These are phyloP conservation scores for Catharus fuscescens DNA, from an alignment of 2,113 vertebrate genomes.

Conservation along the genomic window DNA sequence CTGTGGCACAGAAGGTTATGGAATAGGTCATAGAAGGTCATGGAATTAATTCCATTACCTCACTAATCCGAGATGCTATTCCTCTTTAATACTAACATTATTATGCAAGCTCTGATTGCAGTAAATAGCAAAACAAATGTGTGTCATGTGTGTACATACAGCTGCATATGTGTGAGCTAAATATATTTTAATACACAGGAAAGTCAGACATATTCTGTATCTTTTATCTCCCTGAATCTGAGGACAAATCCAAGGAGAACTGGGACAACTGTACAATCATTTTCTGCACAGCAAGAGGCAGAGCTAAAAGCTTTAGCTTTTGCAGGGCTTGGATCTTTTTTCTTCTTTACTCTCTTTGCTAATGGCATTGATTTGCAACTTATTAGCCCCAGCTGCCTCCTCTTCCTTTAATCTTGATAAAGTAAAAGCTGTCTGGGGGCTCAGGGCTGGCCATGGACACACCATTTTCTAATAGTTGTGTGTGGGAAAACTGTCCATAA, in stretches of 20 bases:
- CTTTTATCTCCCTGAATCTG: neutral
- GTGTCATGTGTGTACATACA: neutral
- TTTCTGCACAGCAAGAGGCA: neutral
- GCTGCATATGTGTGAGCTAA: neutral
- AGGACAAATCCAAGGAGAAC: neutral
- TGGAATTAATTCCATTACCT: neutral
- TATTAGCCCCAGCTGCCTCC: slow-evolving; percentile 19
- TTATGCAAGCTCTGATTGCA: neutral
- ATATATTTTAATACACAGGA: neutral
- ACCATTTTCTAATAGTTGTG: slow-evolving; percentile 5
- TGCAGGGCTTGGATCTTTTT: neutral
- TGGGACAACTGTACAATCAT: neutral
- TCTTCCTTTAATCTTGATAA: slow-evolving; percentile 43
- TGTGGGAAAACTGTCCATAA: slow-evolving; percentile 25
- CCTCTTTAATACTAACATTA: neutral
- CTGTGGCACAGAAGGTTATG: neutral
- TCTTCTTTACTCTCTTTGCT: neutral
- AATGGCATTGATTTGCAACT: slow-evolving; percentile 47
- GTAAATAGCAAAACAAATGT: neutral
- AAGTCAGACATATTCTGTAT: neutral
- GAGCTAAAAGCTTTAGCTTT: neutral
- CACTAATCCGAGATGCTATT: neutral
- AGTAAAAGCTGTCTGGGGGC: neutral
- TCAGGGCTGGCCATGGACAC: neutral
- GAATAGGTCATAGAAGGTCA: neutral